Conservation (phyloP, 2,888 invertebrate species). For the Megalurothrips usitatus region DNA sequence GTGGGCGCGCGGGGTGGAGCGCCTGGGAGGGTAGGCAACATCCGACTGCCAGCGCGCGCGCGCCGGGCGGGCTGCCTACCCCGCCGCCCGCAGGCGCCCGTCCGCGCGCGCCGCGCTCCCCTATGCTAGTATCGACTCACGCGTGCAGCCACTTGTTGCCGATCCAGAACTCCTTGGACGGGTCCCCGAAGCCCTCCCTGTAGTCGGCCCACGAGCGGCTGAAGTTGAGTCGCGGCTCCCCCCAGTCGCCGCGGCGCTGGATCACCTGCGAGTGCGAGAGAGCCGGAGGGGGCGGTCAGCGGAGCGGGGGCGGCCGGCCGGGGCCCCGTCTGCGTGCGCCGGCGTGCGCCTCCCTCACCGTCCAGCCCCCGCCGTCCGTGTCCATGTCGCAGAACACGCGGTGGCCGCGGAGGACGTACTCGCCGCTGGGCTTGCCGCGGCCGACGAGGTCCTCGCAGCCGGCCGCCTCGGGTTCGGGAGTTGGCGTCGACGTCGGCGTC, state of each 20-base stretch:
- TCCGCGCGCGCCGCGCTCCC: too few species aligned
- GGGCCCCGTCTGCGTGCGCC: not conserved
- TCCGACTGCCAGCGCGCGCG: too few species aligned
- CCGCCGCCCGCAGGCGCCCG: too few species aligned
- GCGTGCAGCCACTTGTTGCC: conserved; percentile 56
- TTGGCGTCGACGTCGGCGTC: not conserved
- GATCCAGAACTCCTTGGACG: conserved; percentile 67
- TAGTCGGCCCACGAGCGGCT: conserved; percentile 63
- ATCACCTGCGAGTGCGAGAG: conserved; percentile 39
- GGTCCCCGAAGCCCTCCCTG: conserved; percentile 65
- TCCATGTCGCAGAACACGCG: conserved; percentile 54
- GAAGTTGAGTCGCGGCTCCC: conserved; percentile 52
- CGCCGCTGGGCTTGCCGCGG: conserved; percentile 21
- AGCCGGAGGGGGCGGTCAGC: not conserved
- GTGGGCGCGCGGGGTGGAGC: too few species aligned
- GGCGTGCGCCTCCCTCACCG: conserved; percentile 49
- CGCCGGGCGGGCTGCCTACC: too few species aligned
- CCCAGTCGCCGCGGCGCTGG: conserved; percentile 45
- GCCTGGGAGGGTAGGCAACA: too few species aligned
- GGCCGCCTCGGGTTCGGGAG: not conserved
- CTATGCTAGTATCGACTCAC: too few species aligned
- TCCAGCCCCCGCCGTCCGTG: conserved; percentile 64
- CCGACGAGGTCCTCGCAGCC: conserved; percentile 1
- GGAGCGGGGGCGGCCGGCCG: not conserved
- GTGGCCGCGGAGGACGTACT: not conserved